Evolutionary conservation across 2,888 invertebrate genomes (phyloP).

Genomic region (Nemotelus pantherinus): DNA sequence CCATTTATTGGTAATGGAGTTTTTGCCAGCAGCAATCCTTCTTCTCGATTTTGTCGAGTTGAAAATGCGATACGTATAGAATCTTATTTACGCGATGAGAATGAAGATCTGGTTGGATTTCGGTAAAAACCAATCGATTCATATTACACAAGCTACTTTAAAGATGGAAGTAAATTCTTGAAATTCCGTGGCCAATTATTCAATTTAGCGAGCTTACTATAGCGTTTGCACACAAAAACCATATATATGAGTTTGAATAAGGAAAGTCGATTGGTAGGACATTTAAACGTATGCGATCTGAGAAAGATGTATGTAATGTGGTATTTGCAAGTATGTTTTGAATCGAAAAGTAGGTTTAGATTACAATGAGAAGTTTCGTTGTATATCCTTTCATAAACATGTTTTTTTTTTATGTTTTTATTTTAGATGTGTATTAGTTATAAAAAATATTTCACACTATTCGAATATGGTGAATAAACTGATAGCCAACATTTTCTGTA

Average conservation of each 20-base stretch:
- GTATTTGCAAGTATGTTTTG: neutral
- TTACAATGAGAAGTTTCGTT: no score
- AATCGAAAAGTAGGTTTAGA: no score
- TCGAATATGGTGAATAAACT: no score
- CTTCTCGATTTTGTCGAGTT: neutral
- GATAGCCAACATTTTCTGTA: no score
- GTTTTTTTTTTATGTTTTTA: no score
- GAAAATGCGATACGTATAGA: constrained; percentile 18
- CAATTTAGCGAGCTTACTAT: constrained; percentile 39
- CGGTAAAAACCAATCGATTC: constrained; percentile 38
- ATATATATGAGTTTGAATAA: no score
- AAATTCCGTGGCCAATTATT: constrained; percentile 42
- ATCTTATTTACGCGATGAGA: neutral
- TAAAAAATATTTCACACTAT: no score
- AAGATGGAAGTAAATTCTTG: constrained; percentile 42
- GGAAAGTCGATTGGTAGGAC: neutral
- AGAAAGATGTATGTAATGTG: neutral
- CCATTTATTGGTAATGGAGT: constrained; percentile 36
- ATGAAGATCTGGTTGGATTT: neutral
- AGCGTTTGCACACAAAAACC: neutral
- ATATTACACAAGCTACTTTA: constrained; percentile 33
- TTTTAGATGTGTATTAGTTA: no score
- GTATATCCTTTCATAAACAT: no score
- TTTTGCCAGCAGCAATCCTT: constrained; percentile 18
- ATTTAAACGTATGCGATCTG: neutral